These are phyloP conservation scores for Nephila pilipes DNA, from an alignment of 1,140 invertebrate genomes.

Conservation along the genomic window DNA sequence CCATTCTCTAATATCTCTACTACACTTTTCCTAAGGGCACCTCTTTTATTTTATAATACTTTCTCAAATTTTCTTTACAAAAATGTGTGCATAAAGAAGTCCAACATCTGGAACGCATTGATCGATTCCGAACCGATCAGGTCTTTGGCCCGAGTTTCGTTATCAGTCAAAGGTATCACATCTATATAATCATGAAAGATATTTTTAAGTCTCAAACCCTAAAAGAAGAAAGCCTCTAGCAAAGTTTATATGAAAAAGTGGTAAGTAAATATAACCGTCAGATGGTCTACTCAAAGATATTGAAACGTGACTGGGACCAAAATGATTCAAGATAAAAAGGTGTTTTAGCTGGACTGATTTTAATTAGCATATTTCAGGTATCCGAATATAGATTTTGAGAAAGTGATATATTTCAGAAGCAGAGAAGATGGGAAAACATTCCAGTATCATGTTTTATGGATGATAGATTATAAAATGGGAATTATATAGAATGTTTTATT, in stretches of 20 bases:
- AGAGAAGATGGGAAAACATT: too few relatives aligned
- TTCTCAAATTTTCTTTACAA: not conserved
- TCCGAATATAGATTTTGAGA: too few relatives aligned
- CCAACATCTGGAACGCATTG: slow-evolving; percentile 67
- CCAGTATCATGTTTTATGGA: slow-evolving; percentile 46
- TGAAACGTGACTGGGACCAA: not conserved
- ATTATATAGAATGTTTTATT: too few relatives aligned
- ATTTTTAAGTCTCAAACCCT: slow-evolving; percentile 53
- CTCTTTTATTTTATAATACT: not conserved
- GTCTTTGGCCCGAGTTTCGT: slow-evolving; percentile 48
- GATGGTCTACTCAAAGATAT: not conserved
- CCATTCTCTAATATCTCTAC: not conserved
- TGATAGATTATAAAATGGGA: too few relatives aligned
- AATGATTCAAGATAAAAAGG: not conserved
- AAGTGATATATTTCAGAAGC: too few relatives aligned
- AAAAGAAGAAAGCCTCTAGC: not conserved
- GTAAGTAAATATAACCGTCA: not conserved
- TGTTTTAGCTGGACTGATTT: not conserved
- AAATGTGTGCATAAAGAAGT: slow-evolving; percentile 67
- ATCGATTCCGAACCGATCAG: slow-evolving; percentile 16
- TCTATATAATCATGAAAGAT: slow-evolving; percentile 43
- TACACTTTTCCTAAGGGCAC: not conserved
- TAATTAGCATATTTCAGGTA: not conserved
- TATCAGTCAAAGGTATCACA: slow-evolving; percentile 65
- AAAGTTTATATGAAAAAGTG: not conserved